Percentiles rank a stretch among this genome's conserved stretches.
These are phyloP conservation scores for Andinoacara biseriatus DNA, from an alignment of 2,113 vertebrate species.

Conservation along the genomic window DNA sequence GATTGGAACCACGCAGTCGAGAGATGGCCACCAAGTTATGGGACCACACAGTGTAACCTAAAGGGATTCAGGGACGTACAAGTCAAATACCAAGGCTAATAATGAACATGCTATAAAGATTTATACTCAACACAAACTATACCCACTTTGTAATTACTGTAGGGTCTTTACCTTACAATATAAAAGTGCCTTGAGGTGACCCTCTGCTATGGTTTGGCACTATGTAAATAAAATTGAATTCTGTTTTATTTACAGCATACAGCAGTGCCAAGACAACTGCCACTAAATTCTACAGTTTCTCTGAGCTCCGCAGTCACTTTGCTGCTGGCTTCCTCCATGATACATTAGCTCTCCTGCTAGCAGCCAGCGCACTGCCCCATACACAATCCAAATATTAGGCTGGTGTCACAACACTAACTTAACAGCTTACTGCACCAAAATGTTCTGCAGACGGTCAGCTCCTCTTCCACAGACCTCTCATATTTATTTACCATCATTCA, in stretches of 20 bases:
- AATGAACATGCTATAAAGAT: not conserved
- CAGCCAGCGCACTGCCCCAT: not conserved
- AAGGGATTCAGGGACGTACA: not conserved
- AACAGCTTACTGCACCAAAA: not conserved
- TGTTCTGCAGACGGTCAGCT: too few species aligned
- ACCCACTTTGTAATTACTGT: not conserved
- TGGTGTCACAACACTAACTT: not conserved
- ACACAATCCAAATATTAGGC: not conserved
- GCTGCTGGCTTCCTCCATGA: not conserved
- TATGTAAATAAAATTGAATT: too few species aligned
- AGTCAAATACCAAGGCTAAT: not conserved
- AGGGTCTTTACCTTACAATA: too few species aligned
- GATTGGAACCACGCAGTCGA: constrained; percentile 93
- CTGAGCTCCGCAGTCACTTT: not conserved
- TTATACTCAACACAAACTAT: accelerated
- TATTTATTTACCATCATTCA: too few species aligned
- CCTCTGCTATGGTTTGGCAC: too few species aligned
- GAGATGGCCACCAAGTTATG: constrained; percentile 98
- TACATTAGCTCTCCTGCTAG: not conserved
- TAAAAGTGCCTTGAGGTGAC: too few species aligned
- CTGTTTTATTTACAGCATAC: not conserved
- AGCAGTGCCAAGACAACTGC: not conserved
- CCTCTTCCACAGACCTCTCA: too few species aligned
- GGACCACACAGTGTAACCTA: constrained; percentile 97
- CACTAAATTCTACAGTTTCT: not conserved